Conservation (phyloP, 1,140 invertebrate species). For the Adelges cooleyi region DNA sequence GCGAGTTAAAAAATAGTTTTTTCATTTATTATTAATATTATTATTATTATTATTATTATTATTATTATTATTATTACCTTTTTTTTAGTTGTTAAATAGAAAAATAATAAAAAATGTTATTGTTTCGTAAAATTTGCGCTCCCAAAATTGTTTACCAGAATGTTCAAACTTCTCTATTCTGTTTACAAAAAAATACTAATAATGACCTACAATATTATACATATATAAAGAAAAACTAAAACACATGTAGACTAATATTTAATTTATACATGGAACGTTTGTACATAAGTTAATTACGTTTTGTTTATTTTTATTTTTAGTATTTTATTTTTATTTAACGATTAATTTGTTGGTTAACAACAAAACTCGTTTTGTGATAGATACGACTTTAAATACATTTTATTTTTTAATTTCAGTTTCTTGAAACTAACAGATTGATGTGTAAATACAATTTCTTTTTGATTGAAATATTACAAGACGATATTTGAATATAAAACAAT, state of each 20-base stretch:
- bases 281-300: conserved; percentile 20
- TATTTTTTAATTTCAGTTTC: conserved; percentile 22
- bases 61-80: too few species aligned
- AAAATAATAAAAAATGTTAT: conserved; percentile 12
- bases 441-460: conserved; percentile 17
- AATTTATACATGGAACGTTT: conserved; percentile 26
- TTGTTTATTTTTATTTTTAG: conserved; percentile 25
- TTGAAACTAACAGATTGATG: neutral
- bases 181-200: neutral
- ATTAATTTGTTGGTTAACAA: conserved; percentile 22
- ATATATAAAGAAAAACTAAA: conserved; percentile 1
- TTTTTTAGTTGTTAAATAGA: conserved; percentile 14
- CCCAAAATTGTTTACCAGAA: neutral
- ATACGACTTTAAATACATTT: conserved; percentile 22
- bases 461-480: conserved; percentile 14
- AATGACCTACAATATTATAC: conserved; percentile 8
- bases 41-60: too few species aligned
- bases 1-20: conserved; percentile 10
- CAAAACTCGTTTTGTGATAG: conserved; percentile 27
- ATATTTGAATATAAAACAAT: conserved; percentile 22
- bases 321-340: conserved; percentile 18
- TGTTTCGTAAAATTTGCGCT: conserved; percentile 1
- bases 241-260: conserved; percentile 18
- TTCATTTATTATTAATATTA: conserved; percentile 9
- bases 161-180: neutral